Evolutionary conservation across 2,113 vertebrate species (phyloP).

Genomic region (Neomonachus schauinslandi): DNA sequence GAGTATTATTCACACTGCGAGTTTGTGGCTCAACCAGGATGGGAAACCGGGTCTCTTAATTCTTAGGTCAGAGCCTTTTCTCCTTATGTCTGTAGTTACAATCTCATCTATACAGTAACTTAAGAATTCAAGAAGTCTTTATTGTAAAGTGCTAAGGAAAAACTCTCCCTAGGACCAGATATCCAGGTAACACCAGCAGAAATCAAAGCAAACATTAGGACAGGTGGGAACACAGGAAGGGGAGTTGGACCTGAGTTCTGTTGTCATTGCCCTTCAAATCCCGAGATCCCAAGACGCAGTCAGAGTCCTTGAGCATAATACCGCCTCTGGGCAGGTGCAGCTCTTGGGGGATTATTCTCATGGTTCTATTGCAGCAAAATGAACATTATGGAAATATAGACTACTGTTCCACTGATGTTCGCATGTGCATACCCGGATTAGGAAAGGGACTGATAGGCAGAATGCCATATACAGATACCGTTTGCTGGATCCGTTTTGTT

Average conservation of each 20-base stretch:
- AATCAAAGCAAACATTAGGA: neutral
- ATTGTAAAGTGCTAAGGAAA: neutral
- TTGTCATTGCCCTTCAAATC: rapidly evolving
- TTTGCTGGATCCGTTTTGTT: neutral
- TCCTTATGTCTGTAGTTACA: neutral
- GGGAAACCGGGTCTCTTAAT: neutral
- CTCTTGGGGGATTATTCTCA: rapidly evolving
- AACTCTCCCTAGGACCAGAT: neutral
- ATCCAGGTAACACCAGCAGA: neutral
- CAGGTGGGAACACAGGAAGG: rapidly evolving
- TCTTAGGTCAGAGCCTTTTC: neutral
- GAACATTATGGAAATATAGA: neutral
- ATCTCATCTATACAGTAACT: neutral
- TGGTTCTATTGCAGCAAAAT: neutral
- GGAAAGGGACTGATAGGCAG: neutral
- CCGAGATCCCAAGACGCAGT: neutral
- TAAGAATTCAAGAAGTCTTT: neutral
- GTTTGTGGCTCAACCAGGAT: neutral
- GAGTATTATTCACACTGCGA: neutral
- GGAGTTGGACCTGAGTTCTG: rapidly evolving
- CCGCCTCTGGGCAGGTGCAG: neutral
- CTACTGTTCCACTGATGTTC: no score
- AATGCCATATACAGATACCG: rapidly evolving
- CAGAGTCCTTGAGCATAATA: neutral
- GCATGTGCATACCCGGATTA: neutral